Evolutionary conservation across 2,113 vertebrate species (phyloP).

Genomic region (Telmatochromis sp.): DNA sequence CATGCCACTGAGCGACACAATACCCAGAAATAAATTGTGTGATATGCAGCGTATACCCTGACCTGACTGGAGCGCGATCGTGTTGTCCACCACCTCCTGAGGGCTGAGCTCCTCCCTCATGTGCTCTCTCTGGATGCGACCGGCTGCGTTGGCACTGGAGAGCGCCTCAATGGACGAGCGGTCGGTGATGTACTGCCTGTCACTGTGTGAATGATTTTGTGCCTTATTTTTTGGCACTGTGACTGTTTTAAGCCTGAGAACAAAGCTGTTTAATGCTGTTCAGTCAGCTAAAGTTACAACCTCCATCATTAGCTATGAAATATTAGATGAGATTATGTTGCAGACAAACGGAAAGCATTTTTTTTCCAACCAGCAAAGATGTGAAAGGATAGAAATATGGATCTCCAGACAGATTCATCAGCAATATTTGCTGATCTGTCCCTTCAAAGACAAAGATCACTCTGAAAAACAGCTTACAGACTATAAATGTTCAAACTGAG

Average conservation of each 20-base stretch:
- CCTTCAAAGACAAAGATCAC: background rate
- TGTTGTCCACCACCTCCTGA: conserved; percentile 77
- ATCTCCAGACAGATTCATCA: background rate
- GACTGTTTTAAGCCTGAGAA: background rate
- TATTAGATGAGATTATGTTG: background rate
- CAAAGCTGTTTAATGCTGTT: background rate
- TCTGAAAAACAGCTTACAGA: background rate
- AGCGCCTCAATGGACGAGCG: conserved; percentile 73
- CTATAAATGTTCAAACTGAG: background rate
- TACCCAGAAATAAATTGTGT: background rate
- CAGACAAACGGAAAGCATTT: background rate
- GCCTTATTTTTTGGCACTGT: background rate
- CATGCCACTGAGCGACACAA: accelerated
- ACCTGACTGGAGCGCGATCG: conserved; percentile 79
- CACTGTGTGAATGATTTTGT: conserved; percentile 43
- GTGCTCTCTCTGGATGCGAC: conserved; percentile 70
- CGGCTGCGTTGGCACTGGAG: conserved; percentile 77
- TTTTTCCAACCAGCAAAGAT: background rate
- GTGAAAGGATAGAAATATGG: background rate
- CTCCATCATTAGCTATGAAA: background rate
- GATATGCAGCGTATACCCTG: background rate
- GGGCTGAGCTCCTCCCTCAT: conserved; percentile 72
- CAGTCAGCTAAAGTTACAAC: background rate
- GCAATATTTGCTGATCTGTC: background rate
- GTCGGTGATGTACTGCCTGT: conserved; percentile 77